Conservation (phyloP, 2,113 vertebrate genomes). For the Siniperca knerii region DNA sequence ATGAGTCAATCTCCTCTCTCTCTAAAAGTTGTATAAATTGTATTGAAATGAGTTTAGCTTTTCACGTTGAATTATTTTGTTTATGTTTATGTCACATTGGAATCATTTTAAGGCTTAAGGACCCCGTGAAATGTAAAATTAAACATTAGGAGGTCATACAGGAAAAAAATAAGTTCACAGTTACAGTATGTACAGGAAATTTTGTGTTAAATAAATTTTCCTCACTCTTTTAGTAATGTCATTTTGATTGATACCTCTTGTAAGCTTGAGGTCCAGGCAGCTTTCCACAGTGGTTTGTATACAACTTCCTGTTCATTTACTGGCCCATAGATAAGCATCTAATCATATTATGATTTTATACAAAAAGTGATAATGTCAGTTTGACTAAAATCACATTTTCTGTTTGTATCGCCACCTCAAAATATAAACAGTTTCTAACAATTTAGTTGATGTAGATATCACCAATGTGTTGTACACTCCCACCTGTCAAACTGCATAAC, state of each 20-base stretch:
- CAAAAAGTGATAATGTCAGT: background rate
- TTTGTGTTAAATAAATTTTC: background rate
- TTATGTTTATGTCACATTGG: conserved; percentile 34
- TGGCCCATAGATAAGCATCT: background rate
- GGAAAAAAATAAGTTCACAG: conserved; percentile 1
- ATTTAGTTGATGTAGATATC: conserved; percentile 11
- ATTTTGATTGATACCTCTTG: conserved; percentile 27
- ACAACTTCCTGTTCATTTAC: background rate
- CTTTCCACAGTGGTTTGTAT: conserved; percentile 17
- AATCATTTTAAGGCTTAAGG: conserved; percentile 15
- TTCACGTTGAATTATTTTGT: conserved; percentile 60
- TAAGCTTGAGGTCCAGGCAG: conserved; percentile 38
- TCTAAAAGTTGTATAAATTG: conserved; percentile 73
- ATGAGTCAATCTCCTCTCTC: conserved; percentile 56
- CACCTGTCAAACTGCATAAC: background rate
- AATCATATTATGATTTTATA: background rate
- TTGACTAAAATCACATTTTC: background rate
- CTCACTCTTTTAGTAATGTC: background rate
- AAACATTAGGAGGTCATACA: conserved; percentile 16
- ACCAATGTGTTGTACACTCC: background rate
- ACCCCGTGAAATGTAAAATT: conserved; percentile 61
- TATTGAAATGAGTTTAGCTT: conserved; percentile 67
- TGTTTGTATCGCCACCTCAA: background rate
- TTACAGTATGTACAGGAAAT: conserved; percentile 4
- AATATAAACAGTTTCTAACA: background rate